Percentiles rank a stretch among this genome's conserved stretches.
Conservation (phyloP, 2,888 invertebrate genomes). For the Dicycla oo region DNA sequence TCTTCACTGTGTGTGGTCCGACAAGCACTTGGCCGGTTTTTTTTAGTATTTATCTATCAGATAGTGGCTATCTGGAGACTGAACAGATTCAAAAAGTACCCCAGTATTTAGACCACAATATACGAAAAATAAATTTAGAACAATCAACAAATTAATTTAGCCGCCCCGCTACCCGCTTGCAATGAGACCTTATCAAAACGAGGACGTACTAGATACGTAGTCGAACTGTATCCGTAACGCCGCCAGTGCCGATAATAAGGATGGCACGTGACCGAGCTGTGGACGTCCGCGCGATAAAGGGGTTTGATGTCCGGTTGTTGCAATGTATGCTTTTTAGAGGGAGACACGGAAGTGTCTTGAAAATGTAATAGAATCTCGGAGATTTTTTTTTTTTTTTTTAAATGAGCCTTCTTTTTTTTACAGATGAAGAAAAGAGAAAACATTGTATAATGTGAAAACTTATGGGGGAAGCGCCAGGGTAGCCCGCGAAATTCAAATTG, state of each 20-base stretch:
- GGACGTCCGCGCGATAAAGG: slow-evolving; percentile 35
- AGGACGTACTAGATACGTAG: slow-evolving; percentile 32
- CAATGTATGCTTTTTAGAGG: no score
- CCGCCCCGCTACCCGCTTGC: slow-evolving; percentile 32
- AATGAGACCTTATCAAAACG: slow-evolving; percentile 35
- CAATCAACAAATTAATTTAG: no score
- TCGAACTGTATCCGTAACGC: slow-evolving; percentile 20
- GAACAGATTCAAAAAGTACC: background rate
- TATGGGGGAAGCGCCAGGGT: no score
- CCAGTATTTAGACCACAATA: background rate
- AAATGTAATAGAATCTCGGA: background rate
- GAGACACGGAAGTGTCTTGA: no score
- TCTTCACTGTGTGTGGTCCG: no score
- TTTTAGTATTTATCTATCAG: background rate
- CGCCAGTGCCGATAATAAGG: slow-evolving; percentile 26
- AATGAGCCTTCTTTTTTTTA: no score
- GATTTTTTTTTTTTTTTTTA: no score
- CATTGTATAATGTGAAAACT: no score
- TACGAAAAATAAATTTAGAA: background rate
- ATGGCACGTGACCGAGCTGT: slow-evolving; percentile 42
- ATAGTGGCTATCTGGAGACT: background rate
- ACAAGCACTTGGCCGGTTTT: no score
- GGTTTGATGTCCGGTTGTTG: slow-evolving; percentile 46
- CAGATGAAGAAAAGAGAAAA: no score
- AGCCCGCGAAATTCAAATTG: no score